Base-by-base conservation (phyloP, 2,888 invertebrate species). In the Palloptera scutellata region DNA sequence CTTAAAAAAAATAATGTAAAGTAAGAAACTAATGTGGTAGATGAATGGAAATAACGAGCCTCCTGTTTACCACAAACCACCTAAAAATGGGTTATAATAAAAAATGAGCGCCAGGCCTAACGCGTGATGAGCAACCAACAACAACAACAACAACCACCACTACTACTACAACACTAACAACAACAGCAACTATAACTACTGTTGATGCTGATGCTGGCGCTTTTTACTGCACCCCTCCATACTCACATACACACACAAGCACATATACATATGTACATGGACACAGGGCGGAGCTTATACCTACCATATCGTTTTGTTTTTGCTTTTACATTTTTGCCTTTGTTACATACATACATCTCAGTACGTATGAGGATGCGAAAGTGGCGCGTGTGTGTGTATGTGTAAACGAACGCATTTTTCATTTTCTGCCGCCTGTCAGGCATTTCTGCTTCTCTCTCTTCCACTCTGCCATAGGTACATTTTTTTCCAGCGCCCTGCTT, bases 1-100 rank as follows among this genome's bases (percentile, higher is more conserved):
- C 75, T 76, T 75, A 78, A 61, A 67, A 71, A 65, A 72, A 59
- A 57, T 20, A 60, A 51, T 53, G 66, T 61, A 17, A 8, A 62
- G 42, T 0, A 9, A 62, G 12, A 61, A 59, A 70, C 61, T 66
- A 64, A 67, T 8, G 13, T n/a, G 48, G 48, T 8, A n/a, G 15
- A 48, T 5, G 48, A n/a, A n/a, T 5, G 4, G 30, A 30, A 30
- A 30, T 30, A 30, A 30, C 30, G 30, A 30, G 30, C 30, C 30
- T 30, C 30, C 30, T 30, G 3, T 30, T 30, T 30, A 30, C 30
- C 30, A 30, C 30, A 30, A 30, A 30, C 30, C 30, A 30, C 30
- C 30, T 30, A 30, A 30, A 30, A 30, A 6, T 30, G 6, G 30
- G 30, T 6, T 30, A 30, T 30, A 30, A 30, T 30, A 30, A 30